Percentiles rank a stretch among this genome's conserved stretches.
Conservation (phyloP, 2,113 vertebrate genomes). For the Ginglymostoma cirratum region DNA sequence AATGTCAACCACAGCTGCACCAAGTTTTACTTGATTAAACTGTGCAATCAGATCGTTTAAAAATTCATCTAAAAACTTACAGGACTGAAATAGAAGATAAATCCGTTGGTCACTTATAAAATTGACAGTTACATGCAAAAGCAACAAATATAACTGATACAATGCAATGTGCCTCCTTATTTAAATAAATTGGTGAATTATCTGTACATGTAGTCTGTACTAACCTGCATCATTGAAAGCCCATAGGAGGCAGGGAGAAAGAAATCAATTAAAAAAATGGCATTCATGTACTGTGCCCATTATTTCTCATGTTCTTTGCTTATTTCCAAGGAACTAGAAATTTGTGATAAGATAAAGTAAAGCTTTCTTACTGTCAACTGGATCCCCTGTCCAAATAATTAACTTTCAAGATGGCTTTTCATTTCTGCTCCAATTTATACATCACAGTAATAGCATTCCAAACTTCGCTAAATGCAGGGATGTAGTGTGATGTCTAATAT, state of each 20-base stretch:
- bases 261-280: neutral
- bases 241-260: neutral
- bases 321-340: neutral
- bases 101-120: neutral
- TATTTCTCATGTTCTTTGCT: neutral
- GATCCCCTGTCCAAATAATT: neutral
- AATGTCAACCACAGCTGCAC: neutral
- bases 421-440: neutral
- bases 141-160: neutral
- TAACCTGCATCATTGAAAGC: neutral
- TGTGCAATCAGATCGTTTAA: neutral
- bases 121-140: neutral
- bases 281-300: neutral
- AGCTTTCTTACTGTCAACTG: neutral
- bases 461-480: too few species aligned
- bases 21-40: neutral
- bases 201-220: neutral
- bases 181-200: neutral
- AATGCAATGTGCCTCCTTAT: neutral
- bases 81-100: neutral
- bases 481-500: too few species aligned
- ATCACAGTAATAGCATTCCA: neutral
- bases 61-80: neutral
- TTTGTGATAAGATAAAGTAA: neutral
- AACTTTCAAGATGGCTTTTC: neutral